These are phyloP conservation scores for Saguinus midas DNA, from an alignment of 2,113 vertebrate species.

Conservation along the genomic window DNA sequence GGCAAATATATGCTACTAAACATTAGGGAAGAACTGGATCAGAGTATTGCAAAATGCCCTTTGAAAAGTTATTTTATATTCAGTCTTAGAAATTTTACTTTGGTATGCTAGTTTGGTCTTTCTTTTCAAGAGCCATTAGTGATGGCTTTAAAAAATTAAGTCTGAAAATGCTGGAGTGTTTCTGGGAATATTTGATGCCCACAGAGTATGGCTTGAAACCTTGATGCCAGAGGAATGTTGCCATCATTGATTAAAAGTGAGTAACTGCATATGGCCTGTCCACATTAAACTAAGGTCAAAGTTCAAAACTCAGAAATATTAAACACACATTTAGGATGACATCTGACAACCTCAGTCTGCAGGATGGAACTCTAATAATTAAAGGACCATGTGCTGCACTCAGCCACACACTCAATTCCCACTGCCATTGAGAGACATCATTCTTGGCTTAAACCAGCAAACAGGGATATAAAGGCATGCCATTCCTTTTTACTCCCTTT, in stretches of 20 bases:
- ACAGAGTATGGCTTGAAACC: conserved; percentile 32
- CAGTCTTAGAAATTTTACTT: not conserved
- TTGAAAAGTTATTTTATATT: not conserved
- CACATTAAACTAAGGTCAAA: conserved; percentile 59
- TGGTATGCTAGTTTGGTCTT: not conserved
- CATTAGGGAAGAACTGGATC: not conserved
- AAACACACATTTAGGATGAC: conserved; percentile 48
- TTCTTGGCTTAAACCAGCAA: conserved; percentile 39
- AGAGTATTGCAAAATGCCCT: conserved; percentile 30
- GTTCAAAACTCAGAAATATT: conserved; percentile 49
- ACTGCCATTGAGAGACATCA: not conserved
- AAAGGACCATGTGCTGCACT: not conserved
- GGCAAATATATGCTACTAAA: not conserved
- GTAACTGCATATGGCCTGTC: conserved; percentile 48
- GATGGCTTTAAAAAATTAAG: conserved; percentile 26
- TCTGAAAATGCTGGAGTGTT: conserved; percentile 15
- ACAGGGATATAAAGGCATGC: not conserved
- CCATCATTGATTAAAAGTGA: conserved; percentile 27
- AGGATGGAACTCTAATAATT: conserved; percentile 13
- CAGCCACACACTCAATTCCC: conserved; percentile 14
- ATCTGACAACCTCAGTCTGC: conserved; percentile 42
- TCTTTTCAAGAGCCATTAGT: conserved; percentile 12
- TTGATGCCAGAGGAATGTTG: conserved; percentile 16
- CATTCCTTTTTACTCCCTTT: conserved; percentile 2
- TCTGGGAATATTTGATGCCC: conserved; percentile 32